These are phyloP conservation scores for Gambusia holbrooki DNA, from an alignment of 2,113 vertebrate species.

Conservation along the genomic window DNA sequence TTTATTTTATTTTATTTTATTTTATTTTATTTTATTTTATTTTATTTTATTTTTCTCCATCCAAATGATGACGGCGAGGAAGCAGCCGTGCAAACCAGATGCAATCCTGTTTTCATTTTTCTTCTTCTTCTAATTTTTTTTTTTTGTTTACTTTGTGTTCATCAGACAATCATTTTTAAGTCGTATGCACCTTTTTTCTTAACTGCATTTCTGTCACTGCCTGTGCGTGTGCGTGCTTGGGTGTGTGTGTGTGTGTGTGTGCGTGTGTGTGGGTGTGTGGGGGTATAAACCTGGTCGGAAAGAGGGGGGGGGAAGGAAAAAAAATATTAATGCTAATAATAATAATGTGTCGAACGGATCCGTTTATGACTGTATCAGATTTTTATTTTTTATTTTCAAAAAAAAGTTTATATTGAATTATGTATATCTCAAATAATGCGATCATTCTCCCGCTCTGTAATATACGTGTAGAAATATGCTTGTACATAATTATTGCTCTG, in stretches of 20 bases:
- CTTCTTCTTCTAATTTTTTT: background rate
- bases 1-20: no score
- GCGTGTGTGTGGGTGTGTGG: slow-evolving; percentile 85
- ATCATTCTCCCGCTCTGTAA: slow-evolving; percentile 99
- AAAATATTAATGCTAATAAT: background rate
- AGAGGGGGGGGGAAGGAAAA: background rate
- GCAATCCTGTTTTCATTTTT: slow-evolving; percentile 81
- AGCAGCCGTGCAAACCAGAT: slow-evolving; percentile 86
- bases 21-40: no score
- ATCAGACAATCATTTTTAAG: slow-evolving; percentile 99
- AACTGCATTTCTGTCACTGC: slow-evolving; percentile 96
- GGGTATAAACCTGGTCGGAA: slow-evolving; percentile 90
- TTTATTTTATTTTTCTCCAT: no score
- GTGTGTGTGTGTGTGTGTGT: slow-evolving; percentile 56
- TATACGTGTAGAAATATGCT: slow-evolving; percentile 99
- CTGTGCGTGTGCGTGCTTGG: slow-evolving; percentile 87
- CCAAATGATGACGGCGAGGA: slow-evolving; percentile 39
- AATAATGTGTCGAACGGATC: slow-evolving; percentile 91
- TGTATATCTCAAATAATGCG: slow-evolving; percentile 99
- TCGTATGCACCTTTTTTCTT: slow-evolving; percentile 97
- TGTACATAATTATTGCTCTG: slow-evolving; percentile 97
- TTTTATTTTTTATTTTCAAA: slow-evolving; percentile 99
- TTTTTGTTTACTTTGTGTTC: slow-evolving; percentile 84
- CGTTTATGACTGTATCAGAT: slow-evolving; percentile 99
- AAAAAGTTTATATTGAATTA: slow-evolving; percentile 99